Percentiles rank a stretch among this genome's conserved stretches.
Evolutionary conservation across 2,113 vertebrate genomes (phyloP).

Genomic region (Spheniscus mendiculus): DNA sequence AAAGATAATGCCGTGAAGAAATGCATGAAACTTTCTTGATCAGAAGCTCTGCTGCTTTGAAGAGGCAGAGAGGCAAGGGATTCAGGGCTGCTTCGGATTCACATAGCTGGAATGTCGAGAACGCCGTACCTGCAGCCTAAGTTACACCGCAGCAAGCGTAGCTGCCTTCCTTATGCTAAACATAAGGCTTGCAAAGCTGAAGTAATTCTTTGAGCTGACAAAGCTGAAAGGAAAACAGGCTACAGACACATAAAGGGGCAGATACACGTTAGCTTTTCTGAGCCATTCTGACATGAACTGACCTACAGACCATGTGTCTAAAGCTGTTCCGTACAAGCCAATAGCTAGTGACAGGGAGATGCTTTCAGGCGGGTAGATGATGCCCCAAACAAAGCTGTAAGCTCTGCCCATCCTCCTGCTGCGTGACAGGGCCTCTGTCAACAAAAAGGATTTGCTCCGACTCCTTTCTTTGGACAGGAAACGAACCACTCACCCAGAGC

Average conservation of each 20-base stretch:
- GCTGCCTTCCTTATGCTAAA: neutral
- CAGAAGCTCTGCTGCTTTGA: neutral
- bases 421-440: neutral
- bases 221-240: neutral
- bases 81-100: neutral
- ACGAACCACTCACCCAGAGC: neutral
- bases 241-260: neutral
- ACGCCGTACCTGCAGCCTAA: fast-evolving
- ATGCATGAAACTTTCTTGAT: neutral
- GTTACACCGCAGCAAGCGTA: fast-evolving
- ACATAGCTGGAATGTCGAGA: neutral
- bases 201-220: neutral
- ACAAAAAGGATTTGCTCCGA: neutral
- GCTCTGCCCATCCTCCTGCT: neutral
- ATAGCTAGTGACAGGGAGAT: neutral
- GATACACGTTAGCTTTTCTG: neutral
- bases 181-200: neutral
- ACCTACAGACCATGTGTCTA: fast-evolving
- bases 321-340: fast-evolving
- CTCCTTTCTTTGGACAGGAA: neutral
- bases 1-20: neutral
- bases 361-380: neutral
- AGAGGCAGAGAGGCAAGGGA: neutral
- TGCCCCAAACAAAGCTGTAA: neutral
- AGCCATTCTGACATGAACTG: neutral